Evolutionary conservation across 2,797 vertebrate species (phyloP).

Genomic region (Argentina silus): DNA sequence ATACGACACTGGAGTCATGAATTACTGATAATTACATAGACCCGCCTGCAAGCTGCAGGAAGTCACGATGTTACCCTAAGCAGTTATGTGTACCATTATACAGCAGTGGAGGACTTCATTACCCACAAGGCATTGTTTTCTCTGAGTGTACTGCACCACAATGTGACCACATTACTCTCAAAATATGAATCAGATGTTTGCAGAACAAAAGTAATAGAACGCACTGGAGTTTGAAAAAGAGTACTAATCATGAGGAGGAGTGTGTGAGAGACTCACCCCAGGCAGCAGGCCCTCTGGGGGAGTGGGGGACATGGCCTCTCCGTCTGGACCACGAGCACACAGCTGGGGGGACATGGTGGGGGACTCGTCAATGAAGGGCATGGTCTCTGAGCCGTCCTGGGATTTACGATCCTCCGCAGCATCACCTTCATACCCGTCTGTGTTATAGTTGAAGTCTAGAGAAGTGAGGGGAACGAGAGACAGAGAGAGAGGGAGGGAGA

Average conservation of each 20-base stretch:
- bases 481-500: background rate
- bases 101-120: background rate
- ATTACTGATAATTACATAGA: constrained; percentile 48
- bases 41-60: background rate
- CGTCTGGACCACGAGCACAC: constrained; percentile 85
- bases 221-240: too few relatives aligned
- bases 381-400: constrained; percentile 93
- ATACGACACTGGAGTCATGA: constrained; percentile 26
- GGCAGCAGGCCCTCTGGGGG: constrained; percentile 83
- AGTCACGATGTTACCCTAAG: background rate
- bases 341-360: constrained; percentile 98
- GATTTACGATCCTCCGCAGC: constrained; percentile 92
- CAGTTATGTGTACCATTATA: too few relatives aligned
- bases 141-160: background rate
- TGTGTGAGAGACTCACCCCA: constrained; percentile 79
- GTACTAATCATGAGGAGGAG: background rate
- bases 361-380: constrained; percentile 97
- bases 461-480: constrained; percentile 50
- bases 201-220: too few relatives aligned
- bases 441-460: constrained; percentile 96
- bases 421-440: constrained; percentile 93
- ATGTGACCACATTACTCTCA: background rate
- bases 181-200: background rate
- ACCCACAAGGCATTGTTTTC: constrained; percentile 17
- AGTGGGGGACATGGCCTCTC: constrained; percentile 83